Base-by-base conservation (phyloP, 1,140 invertebrate species). In the Cardiocondyla obscurior region DNA sequence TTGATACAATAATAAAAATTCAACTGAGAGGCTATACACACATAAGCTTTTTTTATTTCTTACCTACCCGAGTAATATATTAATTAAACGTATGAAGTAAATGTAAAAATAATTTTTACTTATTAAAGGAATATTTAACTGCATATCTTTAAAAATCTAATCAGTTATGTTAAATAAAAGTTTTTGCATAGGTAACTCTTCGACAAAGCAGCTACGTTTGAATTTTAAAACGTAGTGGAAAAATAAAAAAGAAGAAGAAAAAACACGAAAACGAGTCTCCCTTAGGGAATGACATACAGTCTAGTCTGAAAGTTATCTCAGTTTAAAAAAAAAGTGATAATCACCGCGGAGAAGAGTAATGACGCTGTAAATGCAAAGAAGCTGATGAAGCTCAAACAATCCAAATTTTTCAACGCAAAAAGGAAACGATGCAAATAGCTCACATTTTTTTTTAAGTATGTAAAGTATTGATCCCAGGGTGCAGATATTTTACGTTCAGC, bases 201-300 rank as follows among this genome's bases (percentile, higher is more conserved):
- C 46, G n/a, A 64, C 30, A 6, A 28, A 33, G 3, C 4, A 25
- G 7, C 14, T 6, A 10, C 44, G 22, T 42, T n/a, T n/a, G n/a
- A 36, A n/a, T 39, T 14, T 83, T 79, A 25, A 19, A 74, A 85
- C 64, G 51, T 74, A 49, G 42, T 60, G 28, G n/a, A n/a, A 70
- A 84, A 87, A 86, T 65, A 46, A 74, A 60, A 74, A 81, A 85
- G 85, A n/a, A 70, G 81, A 87, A 86, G 57, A 46, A 74, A 60
- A 74, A 81, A 85, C 85, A 85, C 22, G 69, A 55, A 49, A 39
- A n/a, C 12, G 39, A 64, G 36, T 86, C 85, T 87, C 28, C 51
- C 28, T 42, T n/a, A 10, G 62, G n/a, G 49, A 82, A 65, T 39
- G 2, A 3, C 0, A 44, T 44, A 33, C n/a, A 83, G 8, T 14